Evolutionary conservation across 2,113 vertebrate genomes (phyloP), one percentile per base, ranked within the genome.

Genomic region (Anser brachyrhynchus): DNA sequence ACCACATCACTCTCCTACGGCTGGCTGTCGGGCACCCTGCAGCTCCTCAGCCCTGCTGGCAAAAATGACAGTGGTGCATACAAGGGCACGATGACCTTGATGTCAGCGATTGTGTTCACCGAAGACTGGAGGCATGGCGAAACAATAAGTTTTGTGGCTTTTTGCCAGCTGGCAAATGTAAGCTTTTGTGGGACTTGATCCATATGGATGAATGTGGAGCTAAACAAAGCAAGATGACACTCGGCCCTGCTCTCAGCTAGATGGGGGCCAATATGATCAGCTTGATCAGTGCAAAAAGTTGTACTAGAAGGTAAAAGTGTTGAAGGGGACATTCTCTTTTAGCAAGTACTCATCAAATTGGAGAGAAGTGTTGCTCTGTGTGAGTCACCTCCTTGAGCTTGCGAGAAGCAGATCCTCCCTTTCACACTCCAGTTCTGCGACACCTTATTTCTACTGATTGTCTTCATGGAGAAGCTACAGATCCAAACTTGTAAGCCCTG

Each of bases 141-240:
- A 89, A 69, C 25, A 35, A 1, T 20, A 82, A 44, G 19, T 86
- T 71, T 33, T 20, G 41, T 43, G 75, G 31, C 16, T 93, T 90
- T 94, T 84, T 91, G 41, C 76, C 87, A 93, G 78, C 26, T 95
- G 84, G 86, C 31, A 87, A 84, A 55, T 31, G 13, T 64, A 57
- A 59, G 23, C 3, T 91, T 93, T 90, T 59, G 78, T 51, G 66
- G 65, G 62, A 84, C 49, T 86, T 84, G 21, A 72, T 88, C 54
- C 72, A 8, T 78, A 13, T 31, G 70, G 66, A 74, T 85, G 59
- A 73, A 95, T 20, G 66, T 33, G 62, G 43, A 79, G 69, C 26
- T 35, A 67, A 95, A 73, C 49, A 66, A 88, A 85, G 57, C 19
- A 64, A 84, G 87, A 51, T 0, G 0, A 78, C 23, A 31, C 18